Conservation (phyloP, 2,797 vertebrate species). For the Sebastes itinus region DNA sequence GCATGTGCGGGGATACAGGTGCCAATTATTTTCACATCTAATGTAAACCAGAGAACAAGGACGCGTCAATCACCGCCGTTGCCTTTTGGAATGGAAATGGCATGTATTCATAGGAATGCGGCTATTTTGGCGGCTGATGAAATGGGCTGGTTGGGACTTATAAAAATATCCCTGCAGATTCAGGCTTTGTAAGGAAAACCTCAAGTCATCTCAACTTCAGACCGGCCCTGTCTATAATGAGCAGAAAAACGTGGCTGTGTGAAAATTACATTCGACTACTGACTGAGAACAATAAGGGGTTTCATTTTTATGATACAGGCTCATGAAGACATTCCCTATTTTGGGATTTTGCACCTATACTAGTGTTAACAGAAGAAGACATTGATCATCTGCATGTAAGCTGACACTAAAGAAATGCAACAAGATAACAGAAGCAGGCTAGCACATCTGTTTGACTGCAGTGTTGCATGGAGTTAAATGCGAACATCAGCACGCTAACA, state of each 20-base stretch:
- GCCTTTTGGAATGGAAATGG: conserved; percentile 73
- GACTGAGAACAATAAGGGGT: conserved; percentile 42
- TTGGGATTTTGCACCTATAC: conserved; percentile 13
- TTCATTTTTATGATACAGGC: conserved; percentile 24
- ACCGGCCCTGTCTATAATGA: conserved; percentile 45
- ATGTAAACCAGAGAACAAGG: conserved; percentile 76
- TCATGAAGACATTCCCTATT: conserved; percentile 23
- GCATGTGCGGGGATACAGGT: conserved; percentile 65
- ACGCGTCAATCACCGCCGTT: conserved; percentile 65
- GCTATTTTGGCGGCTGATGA: conserved; percentile 63
- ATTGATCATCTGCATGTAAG: background rate
- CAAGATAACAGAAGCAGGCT: background rate
- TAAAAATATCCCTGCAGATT: conserved; percentile 61
- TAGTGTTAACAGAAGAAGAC: background rate
- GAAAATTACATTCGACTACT: conserved; percentile 19
- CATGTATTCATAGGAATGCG: conserved; percentile 52
- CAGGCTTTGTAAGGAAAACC: conserved; percentile 38
- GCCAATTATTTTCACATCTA: conserved; percentile 78
- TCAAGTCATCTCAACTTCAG: conserved; percentile 61
- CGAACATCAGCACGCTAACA: background rate
- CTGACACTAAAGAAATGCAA: background rate
- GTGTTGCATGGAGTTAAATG: background rate
- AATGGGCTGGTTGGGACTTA: conserved; percentile 49
- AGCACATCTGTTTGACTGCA: background rate
- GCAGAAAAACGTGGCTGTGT: conserved; percentile 31